Conservation (phyloP, 1,140 invertebrate genomes). For the Pseudomyrmex sp. region DNA sequence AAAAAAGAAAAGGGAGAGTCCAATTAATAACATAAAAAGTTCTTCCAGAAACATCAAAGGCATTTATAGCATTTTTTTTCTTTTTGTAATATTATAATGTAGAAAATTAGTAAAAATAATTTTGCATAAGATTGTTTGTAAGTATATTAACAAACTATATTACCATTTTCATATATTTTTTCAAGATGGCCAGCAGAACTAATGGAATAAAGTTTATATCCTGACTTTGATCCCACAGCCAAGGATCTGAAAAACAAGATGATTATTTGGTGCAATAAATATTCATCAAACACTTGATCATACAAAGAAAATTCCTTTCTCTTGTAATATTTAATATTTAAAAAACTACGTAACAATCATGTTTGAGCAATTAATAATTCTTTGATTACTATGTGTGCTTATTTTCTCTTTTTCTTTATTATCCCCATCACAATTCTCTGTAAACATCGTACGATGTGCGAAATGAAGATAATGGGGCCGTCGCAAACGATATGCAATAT, state of each 20-base stretch:
- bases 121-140: too few species aligned
- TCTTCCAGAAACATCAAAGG: too few species aligned
- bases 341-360: background rate
- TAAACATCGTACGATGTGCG: background rate
- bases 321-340: background rate
- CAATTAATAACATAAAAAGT: constrained; percentile 39
- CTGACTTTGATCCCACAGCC: constrained; percentile 94
- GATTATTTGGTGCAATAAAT: too few species aligned
- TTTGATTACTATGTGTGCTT: background rate
- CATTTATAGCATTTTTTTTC: constrained; percentile 25
- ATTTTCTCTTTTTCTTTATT: background rate
- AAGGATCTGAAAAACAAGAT: constrained; percentile 90
- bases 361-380: background rate
- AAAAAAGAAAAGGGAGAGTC: constrained; percentile 15
- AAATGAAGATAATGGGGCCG: background rate
- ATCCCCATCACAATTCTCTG: background rate
- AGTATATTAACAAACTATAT: constrained; percentile 77
- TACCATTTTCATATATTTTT: constrained; percentile 94
- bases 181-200: constrained; percentile 94
- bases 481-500: constrained; percentile 17
- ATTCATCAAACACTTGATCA: too few species aligned
- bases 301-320: too few species aligned
- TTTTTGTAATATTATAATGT: too few species aligned
- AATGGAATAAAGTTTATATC: constrained; percentile 95
- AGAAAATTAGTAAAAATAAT: background rate